Evolutionary conservation across 2,888 invertebrate genomes (phyloP), one percentile per base, ranked within the genome.

Genomic region (Plebejus argus): DNA sequence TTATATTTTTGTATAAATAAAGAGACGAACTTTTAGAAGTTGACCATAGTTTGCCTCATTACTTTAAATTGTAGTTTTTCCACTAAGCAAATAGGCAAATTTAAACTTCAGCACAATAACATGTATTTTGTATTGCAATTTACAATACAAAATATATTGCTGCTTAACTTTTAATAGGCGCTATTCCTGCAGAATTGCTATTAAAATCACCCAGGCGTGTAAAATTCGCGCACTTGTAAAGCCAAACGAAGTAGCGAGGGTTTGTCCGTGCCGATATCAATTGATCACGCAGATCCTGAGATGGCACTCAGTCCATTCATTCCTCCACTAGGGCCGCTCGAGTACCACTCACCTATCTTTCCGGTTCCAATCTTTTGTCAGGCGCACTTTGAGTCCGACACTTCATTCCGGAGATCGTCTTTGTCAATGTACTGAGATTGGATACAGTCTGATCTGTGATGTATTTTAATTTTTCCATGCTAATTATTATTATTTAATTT

Each of bases 311-410:
- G 87, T 87, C 87, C 89, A 90, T 89, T 90, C 89, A 88, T 83
- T 84, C 82, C 88, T 91, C 88, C 87, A 84, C 84, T 86, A 86
- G 87, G 88, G 86, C 88, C 81, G 82, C 83, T 88, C 82, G 86
- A 91, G 92, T 82, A 85, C 85, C 91, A 87, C 92, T 92, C 87
- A 85, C 86, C 89, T 90, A 87, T 86, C 91, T 91, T 92, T 93
- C 92, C 92, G 89, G 91, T 89, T 92, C 88, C 89, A 86, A 90
- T 92, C 93, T 92, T 92, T 93, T 92, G 92, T 93, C 86, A 86
- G 84, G 83, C 84, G 85, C 86, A 87, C 90, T 90, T 84, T 84
- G 85, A 86, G 86, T 86, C 85, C 85, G 87, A 85, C 89, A 89
- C 92, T 92, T 83, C 86, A 90, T 87, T 87, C 83, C 85, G 81